Conservation (phyloP, 2,113 vertebrate species). For the Oreochromis spilurus region DNA sequence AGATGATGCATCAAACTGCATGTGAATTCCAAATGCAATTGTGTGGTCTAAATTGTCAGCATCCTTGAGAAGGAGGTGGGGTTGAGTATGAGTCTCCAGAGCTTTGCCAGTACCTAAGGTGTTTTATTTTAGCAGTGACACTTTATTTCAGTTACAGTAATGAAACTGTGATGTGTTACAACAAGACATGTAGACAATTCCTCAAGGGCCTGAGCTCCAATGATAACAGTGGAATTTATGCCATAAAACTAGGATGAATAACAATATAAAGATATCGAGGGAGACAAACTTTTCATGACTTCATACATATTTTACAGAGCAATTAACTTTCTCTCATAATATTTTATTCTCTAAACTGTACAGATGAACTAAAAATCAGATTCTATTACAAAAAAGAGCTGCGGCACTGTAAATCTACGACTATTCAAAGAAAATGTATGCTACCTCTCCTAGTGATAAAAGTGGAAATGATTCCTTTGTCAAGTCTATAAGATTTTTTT, state of each 20-base stretch:
- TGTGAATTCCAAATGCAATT: constrained; percentile 59
- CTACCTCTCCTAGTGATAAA: not conserved
- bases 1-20: constrained; percentile 54
- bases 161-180: constrained; percentile 52
- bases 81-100: constrained; percentile 23
- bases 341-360: not conserved
- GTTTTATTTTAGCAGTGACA: constrained; percentile 60
- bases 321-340: constrained; percentile 20
- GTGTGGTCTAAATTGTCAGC: constrained; percentile 44
- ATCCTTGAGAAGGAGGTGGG: constrained; percentile 22
- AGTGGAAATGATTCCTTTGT: not conserved
- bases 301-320: constrained; percentile 30
- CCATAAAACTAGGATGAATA: constrained; percentile 2
- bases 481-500: not conserved
- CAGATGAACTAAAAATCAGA: not conserved
- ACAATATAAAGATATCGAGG: not conserved
- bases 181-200: constrained; percentile 24
- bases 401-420: not conserved
- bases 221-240: constrained; percentile 14
- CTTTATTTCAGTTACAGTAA: constrained; percentile 62
- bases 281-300: constrained; percentile 27
- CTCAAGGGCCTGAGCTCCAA: constrained; percentile 3
- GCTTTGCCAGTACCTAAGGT: constrained; percentile 35
- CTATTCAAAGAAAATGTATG: not conserved
- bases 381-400: not conserved